Evolutionary conservation across 2,888 invertebrate species (phyloP), one percentile per base, ranked within the genome.

Genomic region (Syrista parreyssii): DNA sequence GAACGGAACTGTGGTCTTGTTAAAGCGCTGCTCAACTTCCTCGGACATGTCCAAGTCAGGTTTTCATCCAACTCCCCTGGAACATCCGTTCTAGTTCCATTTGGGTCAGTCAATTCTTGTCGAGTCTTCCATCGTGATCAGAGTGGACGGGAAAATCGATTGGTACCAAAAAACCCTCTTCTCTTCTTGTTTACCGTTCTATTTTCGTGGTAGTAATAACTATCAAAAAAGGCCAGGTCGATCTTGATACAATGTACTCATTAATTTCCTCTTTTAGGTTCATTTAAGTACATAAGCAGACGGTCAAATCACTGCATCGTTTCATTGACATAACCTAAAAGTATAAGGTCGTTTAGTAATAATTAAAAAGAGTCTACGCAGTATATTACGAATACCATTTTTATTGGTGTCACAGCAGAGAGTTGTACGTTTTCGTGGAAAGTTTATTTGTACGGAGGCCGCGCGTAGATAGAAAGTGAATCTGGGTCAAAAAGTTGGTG

Each of bases 401-500:
- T 23, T 1, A 55, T 23, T 55, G 15, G 9, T 55, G 55, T 23
- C 9, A 23, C 6, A 55, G 55, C 23, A 55, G 23, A 23, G 23
- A 23, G 9, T 76, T 68, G 68, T 68, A 36, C 73, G 15, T 0
- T 73, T 76, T 55, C 68, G 23, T 68, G 68, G 23, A n/a, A 32
- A n/a, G 55, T 68, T 73, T 68, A 68, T 73, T 73, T 73, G 76
- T 73, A 11, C 76, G 35, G 76, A 73, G 73, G 68, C 76, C 15
- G 35, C 69, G 31, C 36, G 68, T 68, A 40, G 55, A 9, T 6
- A 34, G 33, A 73, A 68, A 31, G n/a, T 34, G 68, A 34, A n/a
- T 30, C 3, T 15, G 34, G 55, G 11, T 33, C 4, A 1, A 34
- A 74, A n/a, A n/a, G 1, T n/a, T 31, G 3, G 35, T 33, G 31